Conservation (phyloP, 2,797 vertebrate species). For the Cirrhinus molitorella region DNA sequence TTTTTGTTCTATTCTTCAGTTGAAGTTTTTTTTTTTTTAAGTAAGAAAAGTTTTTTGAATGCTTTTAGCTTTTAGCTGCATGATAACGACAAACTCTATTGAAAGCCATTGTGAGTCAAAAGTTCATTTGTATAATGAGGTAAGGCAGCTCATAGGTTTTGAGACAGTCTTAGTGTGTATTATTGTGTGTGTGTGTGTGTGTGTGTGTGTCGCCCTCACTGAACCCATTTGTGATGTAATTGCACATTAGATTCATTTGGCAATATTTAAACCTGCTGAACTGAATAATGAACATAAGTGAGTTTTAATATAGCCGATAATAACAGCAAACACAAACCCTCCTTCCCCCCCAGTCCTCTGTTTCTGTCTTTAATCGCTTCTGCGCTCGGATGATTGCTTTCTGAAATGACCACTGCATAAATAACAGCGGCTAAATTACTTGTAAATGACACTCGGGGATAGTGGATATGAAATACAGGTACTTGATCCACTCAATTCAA, state of each 20-base stretch:
- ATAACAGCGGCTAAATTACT: constrained; percentile 31
- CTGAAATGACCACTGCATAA: constrained; percentile 39
- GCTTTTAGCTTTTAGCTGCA: neutral
- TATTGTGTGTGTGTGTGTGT: neutral
- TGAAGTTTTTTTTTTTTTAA: neutral
- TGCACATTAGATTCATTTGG: constrained; percentile 36
- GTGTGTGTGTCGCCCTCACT: neutral
- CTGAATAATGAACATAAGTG: constrained; percentile 51
- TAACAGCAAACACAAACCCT: constrained; percentile 31
- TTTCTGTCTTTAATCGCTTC: constrained; percentile 31
- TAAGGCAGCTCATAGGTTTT: neutral
- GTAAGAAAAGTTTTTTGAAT: neutral
- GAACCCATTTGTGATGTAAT: constrained; percentile 18
- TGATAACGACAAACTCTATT: neutral
- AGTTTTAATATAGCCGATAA: constrained; percentile 41
- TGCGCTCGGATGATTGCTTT: constrained; percentile 33
- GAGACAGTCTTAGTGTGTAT: neutral
- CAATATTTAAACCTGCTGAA: constrained; percentile 34
- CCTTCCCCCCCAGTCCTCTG: constrained; percentile 1
- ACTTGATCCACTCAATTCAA: constrained; percentile 8
- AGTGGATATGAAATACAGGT: constrained; percentile 32
- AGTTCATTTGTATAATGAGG: neutral
- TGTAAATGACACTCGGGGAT: constrained; percentile 27
- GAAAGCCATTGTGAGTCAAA: neutral
- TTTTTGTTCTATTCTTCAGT: too few relatives aligned